Conservation (phyloP, 30 jellyfish, hydroid and myxozoan species). For the Aurelia aurita complex sp. Pacific region DNA sequence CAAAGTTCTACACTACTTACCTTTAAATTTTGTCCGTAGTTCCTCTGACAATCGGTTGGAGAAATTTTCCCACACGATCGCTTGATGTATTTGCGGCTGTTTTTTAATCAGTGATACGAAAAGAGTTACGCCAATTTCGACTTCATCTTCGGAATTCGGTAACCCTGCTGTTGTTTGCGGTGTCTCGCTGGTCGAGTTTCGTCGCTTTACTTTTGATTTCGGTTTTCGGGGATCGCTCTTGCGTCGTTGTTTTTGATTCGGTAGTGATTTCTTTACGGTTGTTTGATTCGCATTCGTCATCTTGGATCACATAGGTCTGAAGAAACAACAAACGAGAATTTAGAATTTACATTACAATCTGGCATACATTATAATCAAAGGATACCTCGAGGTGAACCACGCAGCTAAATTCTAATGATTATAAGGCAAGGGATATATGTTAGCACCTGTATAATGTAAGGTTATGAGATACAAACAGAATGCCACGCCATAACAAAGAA, state of each 20-base stretch:
- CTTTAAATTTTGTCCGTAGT: conserved; percentile 52
- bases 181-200: conserved; percentile 34
- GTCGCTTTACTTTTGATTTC: conserved; percentile 44
- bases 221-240: conserved; percentile 67
- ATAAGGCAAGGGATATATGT: too few species aligned
- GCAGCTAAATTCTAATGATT: too few species aligned
- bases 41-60: conserved; percentile 64
- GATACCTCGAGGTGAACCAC: too few species aligned
- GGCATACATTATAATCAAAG: too few species aligned
- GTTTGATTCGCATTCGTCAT: conserved; percentile 53
- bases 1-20: background rate
- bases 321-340: background rate
- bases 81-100: conserved; percentile 55
- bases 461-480: too few species aligned
- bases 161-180: conserved; percentile 20
- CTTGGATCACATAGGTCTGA: background rate
- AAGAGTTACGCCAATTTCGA: conserved; percentile 45
- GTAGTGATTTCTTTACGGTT: conserved; percentile 59
- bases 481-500: too few species aligned
- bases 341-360: too few species aligned
- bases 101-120: conserved; percentile 51
- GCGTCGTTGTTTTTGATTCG: conserved; percentile 60
- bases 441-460: too few species aligned
- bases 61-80: conserved; percentile 62
- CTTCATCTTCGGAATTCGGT: conserved; percentile 34